Evolutionary conservation across 2,888 invertebrate genomes (phyloP).

Genomic region (Allophyes oxyacanthae): DNA sequence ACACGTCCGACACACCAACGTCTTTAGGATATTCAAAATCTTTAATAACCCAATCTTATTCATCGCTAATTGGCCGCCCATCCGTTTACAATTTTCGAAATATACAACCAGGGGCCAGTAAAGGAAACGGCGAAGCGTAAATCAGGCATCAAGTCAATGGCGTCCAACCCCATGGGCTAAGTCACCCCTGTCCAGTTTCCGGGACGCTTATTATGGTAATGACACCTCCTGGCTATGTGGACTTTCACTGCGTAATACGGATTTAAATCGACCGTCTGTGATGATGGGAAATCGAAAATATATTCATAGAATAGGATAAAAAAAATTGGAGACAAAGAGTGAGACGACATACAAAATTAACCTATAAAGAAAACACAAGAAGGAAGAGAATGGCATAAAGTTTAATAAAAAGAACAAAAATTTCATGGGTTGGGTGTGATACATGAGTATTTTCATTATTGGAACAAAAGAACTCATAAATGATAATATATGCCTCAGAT

Average conservation of each 20-base stretch:
- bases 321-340: too few species aligned
- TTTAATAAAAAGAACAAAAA: too few species aligned
- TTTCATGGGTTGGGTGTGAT: too few species aligned
- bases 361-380: too few species aligned
- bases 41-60: slow-evolving; percentile 13
- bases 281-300: slow-evolving; percentile 24
- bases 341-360: too few species aligned
- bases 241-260: slow-evolving; percentile 43
- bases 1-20: too few species aligned
- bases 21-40: neutral
- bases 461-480: too few species aligned
- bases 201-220: slow-evolving; percentile 56
- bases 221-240: slow-evolving; percentile 40
- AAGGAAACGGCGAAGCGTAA: slow-evolving; percentile 49
- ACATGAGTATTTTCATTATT: too few species aligned
- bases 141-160: slow-evolving; percentile 58
- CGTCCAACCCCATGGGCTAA: slow-evolving; percentile 36
- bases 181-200: slow-evolving; percentile 50
- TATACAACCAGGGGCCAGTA: slow-evolving; percentile 53
- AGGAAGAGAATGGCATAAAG: too few species aligned
- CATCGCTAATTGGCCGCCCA: slow-evolving; percentile 29
- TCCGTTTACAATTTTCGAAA: slow-evolving; percentile 24
- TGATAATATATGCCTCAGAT: too few species aligned
- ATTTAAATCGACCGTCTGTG: slow-evolving; percentile 43
- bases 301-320: too few species aligned